These are phyloP conservation scores for Philereme vetulata DNA, from an alignment of 2,888 invertebrate species.

Conservation along the genomic window DNA sequence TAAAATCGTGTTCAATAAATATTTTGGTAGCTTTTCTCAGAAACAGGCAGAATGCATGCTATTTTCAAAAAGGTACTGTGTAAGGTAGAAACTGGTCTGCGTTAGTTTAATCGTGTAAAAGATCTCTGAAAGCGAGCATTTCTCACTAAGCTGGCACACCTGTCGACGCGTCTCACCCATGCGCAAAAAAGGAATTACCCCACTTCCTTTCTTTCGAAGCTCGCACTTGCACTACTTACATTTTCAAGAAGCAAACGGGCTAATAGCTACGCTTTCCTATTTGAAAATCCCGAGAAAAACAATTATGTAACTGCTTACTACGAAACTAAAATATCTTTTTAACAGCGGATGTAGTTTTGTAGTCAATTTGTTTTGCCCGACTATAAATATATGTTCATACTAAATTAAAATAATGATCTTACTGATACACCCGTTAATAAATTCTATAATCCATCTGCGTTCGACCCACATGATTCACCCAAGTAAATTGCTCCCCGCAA, in stretches of 20 bases:
- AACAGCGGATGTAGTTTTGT: too few species aligned
- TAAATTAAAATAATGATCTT: too few species aligned
- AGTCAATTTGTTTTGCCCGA: too few species aligned
- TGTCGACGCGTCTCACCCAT: constrained; percentile 43
- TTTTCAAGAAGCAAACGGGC: constrained; percentile 17
- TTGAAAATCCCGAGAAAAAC: constrained; percentile 6
- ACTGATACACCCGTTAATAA: not conserved
- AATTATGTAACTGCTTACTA: not conserved
- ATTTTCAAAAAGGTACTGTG: constrained; percentile 2
- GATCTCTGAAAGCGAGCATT: constrained; percentile 46
- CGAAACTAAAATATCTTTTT: not conserved
- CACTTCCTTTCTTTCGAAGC: constrained; percentile 39
- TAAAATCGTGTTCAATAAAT: not conserved
- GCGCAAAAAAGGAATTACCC: constrained; percentile 39
- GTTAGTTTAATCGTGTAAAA: constrained; percentile 51
- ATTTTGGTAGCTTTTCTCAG: not conserved
- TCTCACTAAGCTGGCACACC: constrained; percentile 40
- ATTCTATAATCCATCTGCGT: not conserved
- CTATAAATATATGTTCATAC: too few species aligned
- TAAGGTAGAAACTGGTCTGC: constrained; percentile 28
- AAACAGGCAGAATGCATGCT: not conserved
- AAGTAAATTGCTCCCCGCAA: constrained; percentile 36
- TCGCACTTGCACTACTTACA: constrained; percentile 35
- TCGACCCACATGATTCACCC: constrained; percentile 27
- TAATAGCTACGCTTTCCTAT: constrained; percentile 5